Evolutionary conservation across 2,113 vertebrate species (phyloP).

Genomic region (Dolichotis patagonum): DNA sequence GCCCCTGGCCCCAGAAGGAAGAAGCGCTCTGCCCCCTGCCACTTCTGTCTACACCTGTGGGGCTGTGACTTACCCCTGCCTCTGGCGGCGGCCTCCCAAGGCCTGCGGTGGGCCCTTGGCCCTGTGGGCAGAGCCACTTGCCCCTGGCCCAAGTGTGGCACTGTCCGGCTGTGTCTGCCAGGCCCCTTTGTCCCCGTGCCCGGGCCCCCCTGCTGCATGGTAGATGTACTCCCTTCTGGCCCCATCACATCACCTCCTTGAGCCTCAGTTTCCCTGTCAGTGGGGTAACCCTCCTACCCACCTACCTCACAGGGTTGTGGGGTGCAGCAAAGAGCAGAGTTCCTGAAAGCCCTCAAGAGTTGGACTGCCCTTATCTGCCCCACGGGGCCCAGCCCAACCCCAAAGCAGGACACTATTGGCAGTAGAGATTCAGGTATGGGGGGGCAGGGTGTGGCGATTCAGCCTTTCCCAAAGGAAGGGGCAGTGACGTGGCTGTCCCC

Average conservation of each 20-base stretch:
- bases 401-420: not conserved
- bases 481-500: not conserved
- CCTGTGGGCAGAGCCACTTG: constrained; percentile 33
- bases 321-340: not conserved
- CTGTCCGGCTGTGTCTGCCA: not conserved
- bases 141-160: not conserved
- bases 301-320: constrained; percentile 73
- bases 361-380: not conserved
- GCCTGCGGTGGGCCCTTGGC: constrained; percentile 46
- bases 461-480: not conserved
- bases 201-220: constrained; percentile 56
- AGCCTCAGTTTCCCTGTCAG: constrained; percentile 34
- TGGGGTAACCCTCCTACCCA: not conserved
- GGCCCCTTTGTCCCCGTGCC: not conserved
- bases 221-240: not conserved
- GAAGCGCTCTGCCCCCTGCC: not conserved
- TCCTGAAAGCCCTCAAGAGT: not conserved
- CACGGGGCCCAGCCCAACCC: not conserved
- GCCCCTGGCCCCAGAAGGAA: constrained; percentile 57
- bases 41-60: constrained; percentile 44
- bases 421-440: not conserved
- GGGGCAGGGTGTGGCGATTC: fast-evolving
- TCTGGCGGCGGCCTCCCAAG: not conserved
- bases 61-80: constrained; percentile 27
- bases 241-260: not conserved